Conservation (phyloP, 2,888 invertebrate species). For the Noctuana brunneofusca region DNA sequence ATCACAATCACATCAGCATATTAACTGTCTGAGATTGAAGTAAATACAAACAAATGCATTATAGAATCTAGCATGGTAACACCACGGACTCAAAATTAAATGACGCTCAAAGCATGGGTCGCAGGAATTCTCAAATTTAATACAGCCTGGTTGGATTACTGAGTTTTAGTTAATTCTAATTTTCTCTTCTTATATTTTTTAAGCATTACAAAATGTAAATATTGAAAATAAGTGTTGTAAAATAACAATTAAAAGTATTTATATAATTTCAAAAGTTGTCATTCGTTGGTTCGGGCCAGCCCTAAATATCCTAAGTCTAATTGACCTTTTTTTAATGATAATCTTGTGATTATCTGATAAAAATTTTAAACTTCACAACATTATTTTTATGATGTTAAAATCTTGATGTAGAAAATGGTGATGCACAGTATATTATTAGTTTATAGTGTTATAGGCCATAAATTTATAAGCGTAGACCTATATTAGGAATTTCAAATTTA, state of each 20-base stretch:
- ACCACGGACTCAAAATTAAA: too few relatives aligned
- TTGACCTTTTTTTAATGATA: background rate
- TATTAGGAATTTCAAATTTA: slow-evolving; percentile 17
- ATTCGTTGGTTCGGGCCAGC: background rate
- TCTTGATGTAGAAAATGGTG: background rate
- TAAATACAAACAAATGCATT: too few relatives aligned
- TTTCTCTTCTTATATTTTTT: too few relatives aligned
- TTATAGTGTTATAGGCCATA: background rate
- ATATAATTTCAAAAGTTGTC: background rate
- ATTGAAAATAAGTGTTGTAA: too few relatives aligned
- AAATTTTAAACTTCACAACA: background rate
- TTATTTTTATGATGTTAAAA: background rate
- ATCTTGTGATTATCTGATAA: background rate
- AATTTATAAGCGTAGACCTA: background rate
- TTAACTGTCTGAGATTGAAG: too few relatives aligned
- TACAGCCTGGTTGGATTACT: too few relatives aligned
- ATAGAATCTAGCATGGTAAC: too few relatives aligned
- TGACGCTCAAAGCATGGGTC: too few relatives aligned
- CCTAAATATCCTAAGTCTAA: slow-evolving; percentile 1
- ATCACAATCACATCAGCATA: too few relatives aligned
- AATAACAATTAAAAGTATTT: background rate
- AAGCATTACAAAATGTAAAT: too few relatives aligned
- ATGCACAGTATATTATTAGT: background rate
- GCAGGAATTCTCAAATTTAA: too few relatives aligned
- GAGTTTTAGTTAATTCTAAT: too few relatives aligned